Evolutionary conservation across 1,140 invertebrate genomes (phyloP).

Genomic region (Schlechtendalia chinensis): DNA sequence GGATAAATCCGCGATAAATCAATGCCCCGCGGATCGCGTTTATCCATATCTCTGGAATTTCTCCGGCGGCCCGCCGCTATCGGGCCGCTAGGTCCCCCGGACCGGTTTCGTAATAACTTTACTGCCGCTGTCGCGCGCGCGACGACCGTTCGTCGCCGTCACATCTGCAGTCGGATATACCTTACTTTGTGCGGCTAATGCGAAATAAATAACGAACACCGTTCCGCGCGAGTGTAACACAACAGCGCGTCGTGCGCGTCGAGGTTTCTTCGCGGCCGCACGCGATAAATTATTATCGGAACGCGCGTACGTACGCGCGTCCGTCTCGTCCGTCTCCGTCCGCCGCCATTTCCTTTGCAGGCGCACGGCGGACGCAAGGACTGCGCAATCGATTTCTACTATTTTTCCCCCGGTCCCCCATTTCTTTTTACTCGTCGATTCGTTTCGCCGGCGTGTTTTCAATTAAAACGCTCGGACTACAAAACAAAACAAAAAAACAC

Average conservation of each 20-base stretch:
- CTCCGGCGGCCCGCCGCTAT: neutral
- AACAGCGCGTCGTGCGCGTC: neutral
- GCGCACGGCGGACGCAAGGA: too few species aligned
- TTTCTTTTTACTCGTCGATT: too few species aligned
- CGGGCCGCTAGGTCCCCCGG: neutral
- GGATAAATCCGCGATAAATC: neutral
- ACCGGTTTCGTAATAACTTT: conserved; percentile 7
- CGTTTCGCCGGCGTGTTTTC: too few species aligned
- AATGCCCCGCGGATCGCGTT: neutral
- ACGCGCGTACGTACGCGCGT: too few species aligned
- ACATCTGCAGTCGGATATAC: conserved; percentile 1
- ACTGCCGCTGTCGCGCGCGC: neutral
- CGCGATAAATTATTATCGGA: too few species aligned
- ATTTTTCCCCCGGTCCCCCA: too few species aligned
- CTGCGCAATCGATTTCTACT: too few species aligned
- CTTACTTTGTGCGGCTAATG: neutral
- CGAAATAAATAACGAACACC: conserved; percentile 30
- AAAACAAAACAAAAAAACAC: too few species aligned
- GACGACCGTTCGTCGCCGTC: neutral
- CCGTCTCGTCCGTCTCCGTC: too few species aligned
- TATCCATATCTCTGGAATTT: conserved; percentile 18
- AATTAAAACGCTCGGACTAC: too few species aligned
- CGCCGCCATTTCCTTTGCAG: too few species aligned
- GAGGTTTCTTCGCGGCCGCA: neutral
- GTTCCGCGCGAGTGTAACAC: neutral